Conservation (phyloP, 2,797 vertebrate species). For the Sandelia bainsii region DNA sequence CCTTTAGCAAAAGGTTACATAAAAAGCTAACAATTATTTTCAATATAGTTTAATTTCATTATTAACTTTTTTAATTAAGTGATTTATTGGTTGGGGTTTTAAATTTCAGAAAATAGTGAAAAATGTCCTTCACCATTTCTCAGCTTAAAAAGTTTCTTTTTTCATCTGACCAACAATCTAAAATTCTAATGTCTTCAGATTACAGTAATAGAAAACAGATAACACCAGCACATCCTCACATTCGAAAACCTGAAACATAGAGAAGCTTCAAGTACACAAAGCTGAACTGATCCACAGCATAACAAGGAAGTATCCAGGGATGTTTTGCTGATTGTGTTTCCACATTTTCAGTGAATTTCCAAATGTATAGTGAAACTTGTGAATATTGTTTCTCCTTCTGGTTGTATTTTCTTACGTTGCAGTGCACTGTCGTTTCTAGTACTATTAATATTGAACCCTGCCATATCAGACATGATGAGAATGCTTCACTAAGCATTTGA, state of each 20-base stretch:
- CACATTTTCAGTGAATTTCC: background rate
- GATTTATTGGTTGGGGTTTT: background rate
- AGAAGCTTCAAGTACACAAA: too few relatives aligned
- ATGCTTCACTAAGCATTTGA: conserved; percentile 10
- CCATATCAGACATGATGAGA: conserved; percentile 2
- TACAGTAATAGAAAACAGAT: background rate
- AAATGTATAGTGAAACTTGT: background rate
- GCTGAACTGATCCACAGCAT: too few relatives aligned
- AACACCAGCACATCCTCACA: background rate
- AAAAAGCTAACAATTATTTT: background rate
- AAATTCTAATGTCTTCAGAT: background rate
- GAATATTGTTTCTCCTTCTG: background rate
- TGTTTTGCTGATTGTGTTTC: conserved; percentile 1
- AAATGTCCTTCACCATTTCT: background rate
- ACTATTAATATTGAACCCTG: conserved; percentile 9
- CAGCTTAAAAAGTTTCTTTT: background rate
- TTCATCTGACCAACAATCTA: background rate
- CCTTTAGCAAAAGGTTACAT: conserved; percentile 14
- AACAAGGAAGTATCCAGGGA: background rate
- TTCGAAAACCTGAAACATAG: background rate
- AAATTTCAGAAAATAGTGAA: too few relatives aligned
- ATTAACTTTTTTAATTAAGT: background rate
- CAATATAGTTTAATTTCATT: background rate
- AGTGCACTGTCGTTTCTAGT: conserved; percentile 7
- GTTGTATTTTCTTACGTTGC: conserved; percentile 8